Percentiles rank a stretch among this genome's conserved stretches.
Evolutionary conservation across 2,888 invertebrate genomes (phyloP).

Genomic region (Luperina testacea): DNA sequence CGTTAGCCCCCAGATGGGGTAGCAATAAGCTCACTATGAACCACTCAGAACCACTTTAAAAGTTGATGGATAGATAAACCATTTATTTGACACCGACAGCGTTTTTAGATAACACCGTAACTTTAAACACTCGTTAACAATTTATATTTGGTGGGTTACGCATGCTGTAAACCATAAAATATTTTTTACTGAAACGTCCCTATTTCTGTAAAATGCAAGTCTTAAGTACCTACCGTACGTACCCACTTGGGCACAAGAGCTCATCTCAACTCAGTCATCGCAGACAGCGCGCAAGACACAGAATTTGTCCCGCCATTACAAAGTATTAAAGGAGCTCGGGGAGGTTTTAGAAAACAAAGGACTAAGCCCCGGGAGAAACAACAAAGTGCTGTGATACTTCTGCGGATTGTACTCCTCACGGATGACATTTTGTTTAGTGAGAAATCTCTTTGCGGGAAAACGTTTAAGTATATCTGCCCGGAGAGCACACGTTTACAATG

Average conservation of each 20-base stretch:
- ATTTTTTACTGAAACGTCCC: slow-evolving; percentile 33
- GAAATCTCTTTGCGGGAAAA: slow-evolving; percentile 77
- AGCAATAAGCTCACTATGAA: neutral
- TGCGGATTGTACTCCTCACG: slow-evolving; percentile 78
- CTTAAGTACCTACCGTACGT: slow-evolving; percentile 53
- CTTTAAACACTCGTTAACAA: neutral
- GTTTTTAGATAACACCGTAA: too few species aligned
- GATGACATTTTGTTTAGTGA: slow-evolving; percentile 82
- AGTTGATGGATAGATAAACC: too few species aligned
- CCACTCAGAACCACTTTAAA: neutral
- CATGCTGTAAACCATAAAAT: slow-evolving; percentile 3
- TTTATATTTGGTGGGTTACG: neutral
- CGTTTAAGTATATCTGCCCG: slow-evolving; percentile 66
- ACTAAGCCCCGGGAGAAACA: slow-evolving; percentile 81
- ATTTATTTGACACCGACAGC: too few species aligned
- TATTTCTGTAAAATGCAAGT: slow-evolving; percentile 55
- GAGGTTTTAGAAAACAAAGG: slow-evolving; percentile 85
- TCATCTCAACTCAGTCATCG: slow-evolving; percentile 71
- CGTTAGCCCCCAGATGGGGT: neutral
- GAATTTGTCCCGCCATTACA: slow-evolving; percentile 83
- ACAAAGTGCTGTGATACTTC: slow-evolving; percentile 85
- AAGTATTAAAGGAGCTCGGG: slow-evolving; percentile 84
- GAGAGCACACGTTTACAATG: slow-evolving; percentile 41
- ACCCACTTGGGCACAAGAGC: slow-evolving; percentile 58
- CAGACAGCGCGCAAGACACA: slow-evolving; percentile 75